phyloP scores from a whole-genome alignment of 2,888 invertebrate genomes.

The Spilarctia lutea region DNA sequence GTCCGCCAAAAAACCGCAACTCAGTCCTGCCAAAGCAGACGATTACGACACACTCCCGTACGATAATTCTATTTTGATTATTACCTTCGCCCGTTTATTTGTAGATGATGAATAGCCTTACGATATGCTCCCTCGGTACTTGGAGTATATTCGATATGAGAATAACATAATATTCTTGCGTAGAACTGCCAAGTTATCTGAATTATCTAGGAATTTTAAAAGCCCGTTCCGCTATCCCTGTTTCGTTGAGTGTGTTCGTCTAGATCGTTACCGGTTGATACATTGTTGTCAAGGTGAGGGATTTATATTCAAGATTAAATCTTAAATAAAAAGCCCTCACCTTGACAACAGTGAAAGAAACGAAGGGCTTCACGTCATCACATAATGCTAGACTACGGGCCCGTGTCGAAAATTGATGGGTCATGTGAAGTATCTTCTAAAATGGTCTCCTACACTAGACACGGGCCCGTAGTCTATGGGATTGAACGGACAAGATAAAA shows the following conservation, averaged over 20 bases:
- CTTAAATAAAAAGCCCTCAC: background rate
- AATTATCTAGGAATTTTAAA: constrained; percentile 85
- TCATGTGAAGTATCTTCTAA: no score
- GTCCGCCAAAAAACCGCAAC: constrained; percentile 66
- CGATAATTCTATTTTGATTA: constrained; percentile 85
- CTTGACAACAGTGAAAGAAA: constrained; percentile 19
- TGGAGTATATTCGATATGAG: constrained; percentile 52
- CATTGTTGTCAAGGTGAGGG: constrained; percentile 9
- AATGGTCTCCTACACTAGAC: no score
- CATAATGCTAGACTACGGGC: no score
- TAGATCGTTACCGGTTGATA: constrained; percentile 40
- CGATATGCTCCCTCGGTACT: constrained; percentile 66
- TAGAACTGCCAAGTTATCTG: constrained; percentile 59
- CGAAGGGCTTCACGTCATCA: background rate
- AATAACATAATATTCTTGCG: constrained; percentile 60
- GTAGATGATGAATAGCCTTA: constrained; percentile 81
- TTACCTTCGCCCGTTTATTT: constrained; percentile 85
- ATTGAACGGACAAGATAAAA: background rate
- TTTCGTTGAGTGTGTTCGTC: constrained; percentile 40
- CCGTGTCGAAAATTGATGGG: no score
- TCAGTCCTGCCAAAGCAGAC: constrained; percentile 75
- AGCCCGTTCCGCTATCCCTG: constrained; percentile 70
- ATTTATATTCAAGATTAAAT: background rate
- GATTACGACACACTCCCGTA: constrained; percentile 79
- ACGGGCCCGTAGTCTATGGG: no score